Evolutionary conservation across 2,888 invertebrate genomes (phyloP), one percentile per base, ranked within the genome.

Genomic region (Diloba caeruleocephala): DNA sequence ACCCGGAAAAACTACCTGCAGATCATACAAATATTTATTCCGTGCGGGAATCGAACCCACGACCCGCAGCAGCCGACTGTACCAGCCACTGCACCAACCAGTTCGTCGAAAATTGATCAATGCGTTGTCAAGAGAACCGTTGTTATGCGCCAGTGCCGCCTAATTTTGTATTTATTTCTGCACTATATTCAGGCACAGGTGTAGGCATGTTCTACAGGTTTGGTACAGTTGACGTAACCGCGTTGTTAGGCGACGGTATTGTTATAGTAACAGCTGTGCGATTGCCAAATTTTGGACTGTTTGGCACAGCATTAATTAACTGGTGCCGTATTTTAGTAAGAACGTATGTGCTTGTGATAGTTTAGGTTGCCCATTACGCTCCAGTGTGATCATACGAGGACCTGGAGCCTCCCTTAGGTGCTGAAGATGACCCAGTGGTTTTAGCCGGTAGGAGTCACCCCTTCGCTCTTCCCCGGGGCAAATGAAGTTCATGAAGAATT

Each of bases 81-180:
- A n/a, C n/a, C n/a, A n/a, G n/a, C n/a, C n/a, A n/a, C n/a, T n/a
- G n/a, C n/a, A n/a, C n/a, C n/a, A n/a, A n/a, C n/a, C n/a, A n/a
- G n/a, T n/a, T n/a, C n/a, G n/a, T n/a, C n/a, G n/a, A n/a, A n/a
- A 74, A 78, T 78, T 72, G 71, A 78, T 71, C 71, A 76, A 78
- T 69, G 52, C 71, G 82, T 82, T 69, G 82, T 74, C 79, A 80
- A 64, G 80, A 58, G 58, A 78, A 76, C 76, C 64, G 79, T 81
- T 79, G 82, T 76, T 75, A 81, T 80, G 84, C 82, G 76, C 64
- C 64, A 73, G 58, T 68, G 59, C 46, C 10, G 12, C 5, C 19
- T 15, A 17, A 29, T 34, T 28, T 38, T 38, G 32, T 62, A 36
- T 55, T 46, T 12, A 32, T 33, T 50, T 42, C 34, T 43, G 13